These are phyloP conservation scores for Ferrisia virgata DNA, from an alignment of 2,888 invertebrate species.

Conservation along the genomic window DNA sequence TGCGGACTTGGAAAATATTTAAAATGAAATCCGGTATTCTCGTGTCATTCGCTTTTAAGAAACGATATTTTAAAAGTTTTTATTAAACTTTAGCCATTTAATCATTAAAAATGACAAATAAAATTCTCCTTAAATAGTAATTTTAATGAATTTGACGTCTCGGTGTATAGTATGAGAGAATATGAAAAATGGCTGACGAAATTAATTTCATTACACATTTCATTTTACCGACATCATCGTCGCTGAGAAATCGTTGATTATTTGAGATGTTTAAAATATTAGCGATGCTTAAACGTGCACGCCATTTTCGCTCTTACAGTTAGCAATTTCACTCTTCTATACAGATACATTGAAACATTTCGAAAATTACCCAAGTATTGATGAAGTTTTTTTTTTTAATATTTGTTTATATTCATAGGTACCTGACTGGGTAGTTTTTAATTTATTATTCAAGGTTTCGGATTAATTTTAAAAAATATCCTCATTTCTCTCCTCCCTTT, in stretches of 20 bases:
- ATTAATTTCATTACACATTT: neutral
- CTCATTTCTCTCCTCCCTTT: neutral
- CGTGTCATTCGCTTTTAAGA: neutral
- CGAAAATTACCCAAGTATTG: no score
- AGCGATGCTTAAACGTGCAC: neutral
- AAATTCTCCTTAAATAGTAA: neutral
- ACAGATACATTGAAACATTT: neutral
- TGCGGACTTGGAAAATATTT: neutral
- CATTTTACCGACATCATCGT: neutral
- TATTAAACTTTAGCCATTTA: neutral
- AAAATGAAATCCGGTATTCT: neutral
- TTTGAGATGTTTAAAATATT: neutral
- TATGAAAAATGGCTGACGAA: neutral
- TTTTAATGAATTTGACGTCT: neutral
- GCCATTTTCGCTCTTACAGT: neutral
- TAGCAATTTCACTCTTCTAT: neutral
- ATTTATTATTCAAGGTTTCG: neutral
- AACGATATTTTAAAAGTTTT: constrained; percentile 2
- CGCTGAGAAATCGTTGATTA: neutral
- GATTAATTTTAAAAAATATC: neutral
- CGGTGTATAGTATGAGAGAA: neutral
- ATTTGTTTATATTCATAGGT: neutral
- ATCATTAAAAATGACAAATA: neutral
- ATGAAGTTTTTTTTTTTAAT: neutral
- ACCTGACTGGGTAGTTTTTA: no score